Evolutionary conservation across 2,888 invertebrate genomes (phyloP).

Genomic region (Griposia aprilina): DNA sequence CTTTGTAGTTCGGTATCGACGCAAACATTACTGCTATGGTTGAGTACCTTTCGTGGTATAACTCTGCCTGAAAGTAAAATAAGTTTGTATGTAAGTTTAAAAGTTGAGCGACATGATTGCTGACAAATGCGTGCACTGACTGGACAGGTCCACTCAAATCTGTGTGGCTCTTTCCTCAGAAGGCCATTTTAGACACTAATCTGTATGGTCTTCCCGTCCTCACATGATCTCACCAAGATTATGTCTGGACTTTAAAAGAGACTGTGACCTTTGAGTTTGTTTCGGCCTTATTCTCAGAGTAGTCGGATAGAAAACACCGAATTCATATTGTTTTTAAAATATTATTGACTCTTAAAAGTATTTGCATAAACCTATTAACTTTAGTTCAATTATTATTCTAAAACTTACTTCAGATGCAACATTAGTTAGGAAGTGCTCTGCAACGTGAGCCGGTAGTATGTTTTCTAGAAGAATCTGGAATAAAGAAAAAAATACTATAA

Average conservation of each 20-base stretch:
- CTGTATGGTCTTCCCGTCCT: not conserved
- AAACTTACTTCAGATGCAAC: slow-evolving; percentile 91
- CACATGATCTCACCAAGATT: not conserved
- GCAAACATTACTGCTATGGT: slow-evolving; percentile 99
- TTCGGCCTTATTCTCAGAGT: not conserved
- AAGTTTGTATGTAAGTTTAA: not conserved
- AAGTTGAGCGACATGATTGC: not conserved
- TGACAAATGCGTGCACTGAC: not conserved
- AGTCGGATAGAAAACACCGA: not conserved
- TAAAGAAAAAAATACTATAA: not conserved
- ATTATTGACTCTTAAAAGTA: too few species aligned
- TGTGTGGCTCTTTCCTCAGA: not conserved
- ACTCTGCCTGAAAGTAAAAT: slow-evolving; percentile 91
- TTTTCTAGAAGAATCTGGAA: slow-evolving; percentile 97
- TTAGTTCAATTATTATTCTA: too few species aligned
- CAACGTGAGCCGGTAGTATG: slow-evolving; percentile 98
- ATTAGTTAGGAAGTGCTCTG: slow-evolving; percentile 96
- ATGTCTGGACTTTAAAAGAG: not conserved
- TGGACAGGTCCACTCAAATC: not conserved
- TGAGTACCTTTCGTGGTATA: slow-evolving; percentile 98
- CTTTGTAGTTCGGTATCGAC: slow-evolving; percentile 99
- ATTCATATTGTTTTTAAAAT: too few species aligned
- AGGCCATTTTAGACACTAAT: not conserved
- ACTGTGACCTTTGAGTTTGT: not conserved
- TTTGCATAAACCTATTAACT: too few species aligned